phyloP scores from a whole-genome alignment of 2,888 invertebrate genomes.

The Ormyrus labotus region DNA sequence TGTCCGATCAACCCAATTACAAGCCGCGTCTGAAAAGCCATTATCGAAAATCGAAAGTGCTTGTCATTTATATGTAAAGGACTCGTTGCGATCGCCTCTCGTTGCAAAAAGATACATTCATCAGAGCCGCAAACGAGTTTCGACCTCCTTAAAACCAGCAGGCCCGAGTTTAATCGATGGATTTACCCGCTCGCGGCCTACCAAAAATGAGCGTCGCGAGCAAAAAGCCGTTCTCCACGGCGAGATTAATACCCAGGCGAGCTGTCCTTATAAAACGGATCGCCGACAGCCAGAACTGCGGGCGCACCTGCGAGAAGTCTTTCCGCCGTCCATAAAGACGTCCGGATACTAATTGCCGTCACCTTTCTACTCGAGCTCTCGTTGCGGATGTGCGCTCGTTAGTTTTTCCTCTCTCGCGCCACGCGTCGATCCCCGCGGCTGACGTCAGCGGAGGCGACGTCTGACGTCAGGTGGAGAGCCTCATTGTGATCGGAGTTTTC shows the following conservation, averaged over 20 bases:
- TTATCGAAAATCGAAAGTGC: slow-evolving; percentile 55
- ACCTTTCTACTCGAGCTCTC: slow-evolving; percentile 13
- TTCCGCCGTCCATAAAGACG: slow-evolving; percentile 66
- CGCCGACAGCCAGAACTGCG: slow-evolving; percentile 29
- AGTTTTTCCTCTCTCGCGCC: slow-evolving; percentile 23
- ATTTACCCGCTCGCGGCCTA: slow-evolving; percentile 23
- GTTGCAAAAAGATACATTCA: slow-evolving; percentile 39
- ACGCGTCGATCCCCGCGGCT: background rate
- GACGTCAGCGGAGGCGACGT: background rate
- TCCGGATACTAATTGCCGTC: slow-evolving; percentile 66
- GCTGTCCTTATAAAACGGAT: slow-evolving; percentile 49
- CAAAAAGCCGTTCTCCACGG: background rate
- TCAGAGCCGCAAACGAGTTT: slow-evolving; percentile 53
- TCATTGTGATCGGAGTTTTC: too few relatives aligned
- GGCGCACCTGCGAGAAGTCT: background rate
- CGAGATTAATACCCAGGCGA: background rate
- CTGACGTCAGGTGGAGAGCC: background rate
- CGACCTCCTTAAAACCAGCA: slow-evolving; percentile 24
- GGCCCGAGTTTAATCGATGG: slow-evolving; percentile 47
- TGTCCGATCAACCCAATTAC: slow-evolving; percentile 48
- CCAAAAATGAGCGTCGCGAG: too few relatives aligned
- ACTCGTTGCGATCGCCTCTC: background rate
- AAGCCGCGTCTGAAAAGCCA: slow-evolving; percentile 24
- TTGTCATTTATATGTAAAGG: slow-evolving; percentile 45
- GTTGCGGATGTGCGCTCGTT: slow-evolving; percentile 18